Conservation (phyloP, 2,888 invertebrate species). For the Lasioglossum zephyrum region DNA sequence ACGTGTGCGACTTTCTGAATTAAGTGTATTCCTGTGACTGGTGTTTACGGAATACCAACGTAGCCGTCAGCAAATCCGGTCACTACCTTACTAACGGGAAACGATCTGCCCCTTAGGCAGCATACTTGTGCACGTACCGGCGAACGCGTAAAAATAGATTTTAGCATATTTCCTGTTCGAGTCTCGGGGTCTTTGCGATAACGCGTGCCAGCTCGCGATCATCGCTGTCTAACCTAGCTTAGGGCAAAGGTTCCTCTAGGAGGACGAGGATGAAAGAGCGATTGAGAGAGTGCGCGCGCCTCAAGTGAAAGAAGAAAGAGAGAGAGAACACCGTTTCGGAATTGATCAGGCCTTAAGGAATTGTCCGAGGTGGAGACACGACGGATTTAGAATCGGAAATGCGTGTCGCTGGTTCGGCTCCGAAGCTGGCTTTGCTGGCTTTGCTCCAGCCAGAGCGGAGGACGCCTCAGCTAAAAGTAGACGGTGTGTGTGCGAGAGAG, state of each 20-base stretch:
- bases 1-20: not conserved
- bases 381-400: constrained; percentile 83
- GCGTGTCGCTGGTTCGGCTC: constrained; percentile 78
- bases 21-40: constrained; percentile 16
- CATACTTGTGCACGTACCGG: constrained; percentile 19
- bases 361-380: constrained; percentile 61
- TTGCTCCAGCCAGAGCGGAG: constrained; percentile 76
- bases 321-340: constrained; percentile 10
- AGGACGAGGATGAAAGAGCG: constrained; percentile 10
- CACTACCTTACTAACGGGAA: constrained; percentile 47
- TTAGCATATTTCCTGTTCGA: constrained; percentile 42
- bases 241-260: not conserved
- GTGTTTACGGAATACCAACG: constrained; percentile 23
- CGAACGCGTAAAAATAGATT: constrained; percentile 51
- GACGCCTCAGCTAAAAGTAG: constrained; percentile 84
- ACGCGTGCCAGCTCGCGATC: constrained; percentile 45
- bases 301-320: constrained; percentile 13
- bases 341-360: constrained; percentile 57
- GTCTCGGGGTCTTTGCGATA: constrained; percentile 31
- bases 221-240: not conserved
- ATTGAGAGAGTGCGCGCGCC: constrained; percentile 26
- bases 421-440: constrained; percentile 70
- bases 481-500: constrained; percentile 51
- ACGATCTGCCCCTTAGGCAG: constrained; percentile 49
- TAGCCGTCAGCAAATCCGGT: constrained; percentile 33